These are phyloP conservation scores for Hirundo rustica DNA, from an alignment of 2,797 vertebrate genomes.

Conservation along the genomic window DNA sequence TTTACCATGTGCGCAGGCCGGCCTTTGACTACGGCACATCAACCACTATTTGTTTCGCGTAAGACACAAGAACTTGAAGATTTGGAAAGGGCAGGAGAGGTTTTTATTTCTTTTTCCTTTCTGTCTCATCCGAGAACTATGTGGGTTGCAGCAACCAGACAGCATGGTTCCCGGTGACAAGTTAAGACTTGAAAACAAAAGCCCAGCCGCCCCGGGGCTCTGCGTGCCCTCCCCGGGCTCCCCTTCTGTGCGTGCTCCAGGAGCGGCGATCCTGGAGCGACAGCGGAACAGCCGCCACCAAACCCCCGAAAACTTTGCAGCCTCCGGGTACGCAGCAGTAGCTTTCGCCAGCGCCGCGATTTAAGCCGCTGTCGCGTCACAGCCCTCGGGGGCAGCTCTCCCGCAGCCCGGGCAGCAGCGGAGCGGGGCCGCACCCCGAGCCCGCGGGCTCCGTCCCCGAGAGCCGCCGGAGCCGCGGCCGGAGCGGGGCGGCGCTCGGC, in stretches of 20 bases:
- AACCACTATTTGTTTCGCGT: background rate
- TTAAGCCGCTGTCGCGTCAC: accelerated
- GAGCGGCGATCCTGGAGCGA: background rate
- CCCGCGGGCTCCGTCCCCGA: background rate
- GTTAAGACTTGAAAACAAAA: background rate
- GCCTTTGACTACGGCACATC: background rate
- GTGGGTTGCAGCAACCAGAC: background rate
- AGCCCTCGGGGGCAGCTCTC: background rate
- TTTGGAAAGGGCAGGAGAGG: background rate
- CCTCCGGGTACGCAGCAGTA: accelerated
- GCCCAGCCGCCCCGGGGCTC: background rate
- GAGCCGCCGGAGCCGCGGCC: background rate
- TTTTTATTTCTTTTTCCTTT: background rate
- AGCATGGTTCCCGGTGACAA: background rate
- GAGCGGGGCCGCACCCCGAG: background rate
- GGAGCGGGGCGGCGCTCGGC: background rate
- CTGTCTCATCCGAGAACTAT: slow-evolving; percentile 26
- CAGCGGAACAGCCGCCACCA: accelerated
- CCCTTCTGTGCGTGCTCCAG: accelerated
- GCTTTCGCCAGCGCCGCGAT: accelerated
- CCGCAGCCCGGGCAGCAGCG: background rate
- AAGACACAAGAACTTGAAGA: background rate
- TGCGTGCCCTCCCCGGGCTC: background rate
- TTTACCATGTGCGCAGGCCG: background rate
- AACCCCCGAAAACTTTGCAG: background rate